Evolutionary conservation across 2,797 vertebrate species (phyloP).

Genomic region (Helostoma temminkii): DNA sequence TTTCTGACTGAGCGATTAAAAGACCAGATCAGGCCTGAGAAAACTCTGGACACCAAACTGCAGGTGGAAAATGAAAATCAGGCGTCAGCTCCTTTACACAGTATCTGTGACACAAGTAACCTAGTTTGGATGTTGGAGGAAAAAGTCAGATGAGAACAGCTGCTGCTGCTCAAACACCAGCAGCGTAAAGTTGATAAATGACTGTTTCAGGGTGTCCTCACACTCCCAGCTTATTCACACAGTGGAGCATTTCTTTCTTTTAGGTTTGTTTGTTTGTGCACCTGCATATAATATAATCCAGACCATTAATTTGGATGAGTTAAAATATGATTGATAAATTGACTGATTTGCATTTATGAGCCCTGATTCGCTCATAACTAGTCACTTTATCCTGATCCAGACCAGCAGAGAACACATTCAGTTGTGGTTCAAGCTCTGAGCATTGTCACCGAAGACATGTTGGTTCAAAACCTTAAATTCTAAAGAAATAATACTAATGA

Average conservation of each 20-base stretch:
- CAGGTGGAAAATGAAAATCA: conserved; percentile 52
- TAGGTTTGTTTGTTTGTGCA: conserved; percentile 32
- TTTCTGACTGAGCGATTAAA: conserved; percentile 57
- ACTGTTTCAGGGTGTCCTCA: conserved; percentile 31
- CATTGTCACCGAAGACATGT: no score
- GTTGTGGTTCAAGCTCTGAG: no score
- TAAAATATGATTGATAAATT: no score
- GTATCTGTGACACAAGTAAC: conserved; percentile 28
- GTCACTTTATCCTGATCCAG: no score
- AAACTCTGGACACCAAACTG: conserved; percentile 32
- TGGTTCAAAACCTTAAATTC: background rate
- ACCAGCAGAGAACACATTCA: no score
- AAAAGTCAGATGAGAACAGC: conserved; percentile 37
- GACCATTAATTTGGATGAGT: no score
- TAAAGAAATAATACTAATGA: background rate
- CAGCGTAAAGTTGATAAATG: conserved; percentile 20
- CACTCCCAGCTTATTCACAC: conserved; percentile 39
- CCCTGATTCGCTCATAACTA: no score
- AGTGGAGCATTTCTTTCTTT: conserved; percentile 18
- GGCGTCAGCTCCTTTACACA: conserved; percentile 46
- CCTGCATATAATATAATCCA: no score
- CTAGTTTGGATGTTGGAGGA: conserved; percentile 20
- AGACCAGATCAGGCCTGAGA: conserved; percentile 24
- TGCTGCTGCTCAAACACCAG: conserved; percentile 40
- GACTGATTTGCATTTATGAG: no score